Evolutionary conservation across 2,888 invertebrate genomes (phyloP), one percentile per base, ranked within the genome.

Genomic region (Pocota personata): DNA sequence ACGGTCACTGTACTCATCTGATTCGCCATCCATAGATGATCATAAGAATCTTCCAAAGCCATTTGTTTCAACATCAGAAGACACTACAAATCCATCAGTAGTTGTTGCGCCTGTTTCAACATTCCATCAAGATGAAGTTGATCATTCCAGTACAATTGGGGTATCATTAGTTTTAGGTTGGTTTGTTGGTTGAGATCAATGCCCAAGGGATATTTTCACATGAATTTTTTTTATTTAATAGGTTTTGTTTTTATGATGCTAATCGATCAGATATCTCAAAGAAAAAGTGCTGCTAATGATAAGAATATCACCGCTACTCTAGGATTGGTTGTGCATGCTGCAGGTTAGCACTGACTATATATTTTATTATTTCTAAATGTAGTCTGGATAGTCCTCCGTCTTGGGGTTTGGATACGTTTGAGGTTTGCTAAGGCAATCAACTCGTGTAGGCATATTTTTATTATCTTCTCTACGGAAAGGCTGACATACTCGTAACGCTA

Each of bases 231-330:
- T 4, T n/a, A 35, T 66, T 57, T n/a, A 90, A 1, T 91, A 94
- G 95, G 99, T 12, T 99, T 99, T 92, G 96, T 99, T 40, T 98
- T 99, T 91, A 99, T 99, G 99, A 94, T 99, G 87, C 92, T 99
- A 10, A 96, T 99, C 0, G 99, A 99, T 92, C 98, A 99, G 91
- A 90, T 95, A 89, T 94, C 94, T 0, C 93, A 94, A 0, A 90
- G 93, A 4, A 93, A 93, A 80, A 94, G 94, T 82, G 83, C 82
- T 6, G 94, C 94, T 0, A 92, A 93, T 0, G 96, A 96, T 89
- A 95, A 95, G 88, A 97, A 96, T 89, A 95, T 98, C 48, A 99
- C 99, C 0, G 98, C 99, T 0, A 99, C 99, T 0, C 94, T 99
- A 1, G 99, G 99, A 0, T 93, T 99, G 3, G 98, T 99, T 0